Percentiles rank a stretch among this genome's conserved stretches.
Conservation (phyloP, 2,888 invertebrate species). For the Melanostoma mellinum region DNA sequence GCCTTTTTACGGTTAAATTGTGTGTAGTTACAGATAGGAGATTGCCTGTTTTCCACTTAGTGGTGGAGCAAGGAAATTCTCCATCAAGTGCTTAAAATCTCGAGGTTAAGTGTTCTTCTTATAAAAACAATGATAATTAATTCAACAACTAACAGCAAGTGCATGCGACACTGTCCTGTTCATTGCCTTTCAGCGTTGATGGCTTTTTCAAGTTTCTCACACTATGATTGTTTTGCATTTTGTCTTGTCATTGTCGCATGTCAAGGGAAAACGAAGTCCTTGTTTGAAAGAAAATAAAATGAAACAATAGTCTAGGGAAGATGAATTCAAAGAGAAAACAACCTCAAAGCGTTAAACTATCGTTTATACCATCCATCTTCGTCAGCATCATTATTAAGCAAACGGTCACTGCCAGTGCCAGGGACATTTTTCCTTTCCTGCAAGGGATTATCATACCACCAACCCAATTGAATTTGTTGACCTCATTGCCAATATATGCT, state of each 20-base stretch:
- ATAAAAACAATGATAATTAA: too few species aligned
- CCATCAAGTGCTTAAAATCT: too few species aligned
- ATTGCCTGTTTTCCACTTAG: too few species aligned
- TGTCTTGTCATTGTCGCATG: conserved; percentile 47
- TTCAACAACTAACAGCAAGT: too few species aligned
- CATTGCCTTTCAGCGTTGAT: background rate
- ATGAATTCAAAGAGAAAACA: conserved; percentile 7
- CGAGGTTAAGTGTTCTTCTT: too few species aligned
- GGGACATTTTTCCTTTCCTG: background rate
- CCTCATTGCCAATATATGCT: too few species aligned
- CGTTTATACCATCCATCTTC: conserved; percentile 36
- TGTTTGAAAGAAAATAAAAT: conserved; percentile 20
- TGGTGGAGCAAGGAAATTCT: too few species aligned
- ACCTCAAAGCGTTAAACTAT: conserved; percentile 33
- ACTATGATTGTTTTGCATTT: conserved; percentile 51
- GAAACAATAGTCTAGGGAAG: conserved; percentile 37
- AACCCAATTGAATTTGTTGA: too few species aligned
- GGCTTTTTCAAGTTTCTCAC: conserved; percentile 8
- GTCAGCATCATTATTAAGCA: conserved; percentile 5
- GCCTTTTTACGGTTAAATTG: too few species aligned
- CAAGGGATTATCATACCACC: too few species aligned
- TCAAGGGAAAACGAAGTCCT: conserved; percentile 43
- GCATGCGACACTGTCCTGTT: background rate
- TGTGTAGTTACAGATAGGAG: background rate
- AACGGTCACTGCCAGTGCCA: conserved; percentile 46